Base-by-base conservation (phyloP, 2,797 vertebrate genomes). In the Octomys mimax region DNA sequence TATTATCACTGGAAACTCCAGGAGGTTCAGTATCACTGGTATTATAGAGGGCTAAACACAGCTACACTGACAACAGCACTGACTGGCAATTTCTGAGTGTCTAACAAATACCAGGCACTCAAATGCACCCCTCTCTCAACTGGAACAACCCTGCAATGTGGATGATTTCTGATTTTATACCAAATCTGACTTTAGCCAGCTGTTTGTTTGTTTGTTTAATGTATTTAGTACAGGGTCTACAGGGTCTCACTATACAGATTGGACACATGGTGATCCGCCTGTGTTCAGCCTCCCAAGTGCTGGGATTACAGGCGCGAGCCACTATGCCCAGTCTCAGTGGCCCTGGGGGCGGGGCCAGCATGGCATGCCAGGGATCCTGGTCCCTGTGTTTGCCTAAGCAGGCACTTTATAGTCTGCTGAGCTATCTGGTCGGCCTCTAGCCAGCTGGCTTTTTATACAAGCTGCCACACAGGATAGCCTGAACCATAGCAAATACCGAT, bases 81-180 rank as follows among this genome's bases (percentile, higher is more conserved):
- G 80, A 49, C 85, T 89, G 59, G 36, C 75, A 46, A 86, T 28
- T 91, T 61, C 83, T 54, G 71, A 90, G 75, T 24, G 9, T 75
- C 89, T 85, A 68, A 54, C 62, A 91, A 57, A 83, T 14, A 16
- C 57, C 87, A 92, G 9, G 73, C 49, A 77, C 26, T 26, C 16
- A 46, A 77, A 77, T 49, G 26, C 16, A 49, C 26, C 46, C 46
- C 59, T 77, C 26, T 77, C 59, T 39, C 57, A 66, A 73, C 5
- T n/a, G 28, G 22, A 71, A 91, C 36, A 19, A 52, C 52, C 54
- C 31, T 52, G 18, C 54, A 90, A 87, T 77, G 18, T 81, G 28
- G 54, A 39, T 54, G 75, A 42, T 26, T 78, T 59, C 88, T 96
- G 46, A 52, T 52, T 89, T 86, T 66, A 85, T 5, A 93, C 42